A percentile compares a stretch with the other conserved stretches of the same genome.
phyloP scores from a whole-genome alignment of 2,113 vertebrate genomes.

The Anas platyrhynchos region DNA sequence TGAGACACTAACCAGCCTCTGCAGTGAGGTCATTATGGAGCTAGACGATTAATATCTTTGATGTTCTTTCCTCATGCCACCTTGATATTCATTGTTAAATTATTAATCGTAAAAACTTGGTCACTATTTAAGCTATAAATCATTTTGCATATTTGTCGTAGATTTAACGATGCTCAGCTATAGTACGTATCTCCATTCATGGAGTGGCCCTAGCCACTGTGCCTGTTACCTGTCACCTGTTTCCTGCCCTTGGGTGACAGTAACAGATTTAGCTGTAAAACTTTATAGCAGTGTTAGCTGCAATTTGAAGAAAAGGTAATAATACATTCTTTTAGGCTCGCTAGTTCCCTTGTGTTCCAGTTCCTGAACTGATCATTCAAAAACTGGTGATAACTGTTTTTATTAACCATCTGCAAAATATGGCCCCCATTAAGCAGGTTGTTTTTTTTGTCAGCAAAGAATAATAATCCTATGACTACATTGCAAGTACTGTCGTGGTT shows the following conservation, averaged over 20 bases:
- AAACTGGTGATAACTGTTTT: not conserved
- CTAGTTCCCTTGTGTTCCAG: not conserved
- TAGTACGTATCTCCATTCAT: not conserved
- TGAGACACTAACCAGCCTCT: not conserved
- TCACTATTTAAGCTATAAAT: not conserved
- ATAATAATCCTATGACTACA: not conserved
- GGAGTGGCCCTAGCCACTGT: not conserved
- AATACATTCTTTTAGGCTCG: not conserved
- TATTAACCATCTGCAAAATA: not conserved
- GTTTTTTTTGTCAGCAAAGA: not conserved
- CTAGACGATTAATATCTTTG: not conserved
- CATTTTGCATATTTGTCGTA: not conserved
- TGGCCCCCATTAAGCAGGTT: accelerated
- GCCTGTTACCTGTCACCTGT: not conserved
- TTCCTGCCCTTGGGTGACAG: not conserved
- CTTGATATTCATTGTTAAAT: not conserved
- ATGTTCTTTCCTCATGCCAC: not conserved
- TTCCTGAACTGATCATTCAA: not conserved
- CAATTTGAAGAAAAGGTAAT: not conserved
- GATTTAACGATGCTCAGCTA: not conserved
- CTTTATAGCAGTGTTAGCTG: not conserved
- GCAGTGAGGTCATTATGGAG: not conserved
- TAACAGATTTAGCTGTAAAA: not conserved
- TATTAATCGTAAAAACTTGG: not conserved
- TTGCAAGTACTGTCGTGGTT: not conserved